Evolutionary conservation across 2,888 invertebrate genomes (phyloP).

Genomic region (Caenorhabditis doughertyi): DNA sequence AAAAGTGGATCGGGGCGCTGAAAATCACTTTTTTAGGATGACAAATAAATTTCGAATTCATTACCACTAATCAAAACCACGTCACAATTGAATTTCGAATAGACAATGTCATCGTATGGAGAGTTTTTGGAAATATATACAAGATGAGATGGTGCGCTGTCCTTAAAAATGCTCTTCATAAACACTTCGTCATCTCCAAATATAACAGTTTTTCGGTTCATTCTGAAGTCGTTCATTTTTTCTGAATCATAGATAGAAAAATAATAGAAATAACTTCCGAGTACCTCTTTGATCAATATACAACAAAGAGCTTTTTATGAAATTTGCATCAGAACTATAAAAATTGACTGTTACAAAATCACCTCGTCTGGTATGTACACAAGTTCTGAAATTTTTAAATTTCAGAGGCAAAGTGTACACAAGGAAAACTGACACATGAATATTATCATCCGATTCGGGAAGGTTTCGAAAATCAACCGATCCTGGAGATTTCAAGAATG

Average conservation of each 20-base stretch:
- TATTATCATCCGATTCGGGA: slow-evolving; percentile 3
- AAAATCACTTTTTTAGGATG: no score
- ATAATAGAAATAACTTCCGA: not conserved
- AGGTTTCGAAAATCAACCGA: not conserved
- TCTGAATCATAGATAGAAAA: no score
- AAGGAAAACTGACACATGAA: slow-evolving; percentile 4
- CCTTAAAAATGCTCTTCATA: not conserved
- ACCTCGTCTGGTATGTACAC: slow-evolving; percentile 9
- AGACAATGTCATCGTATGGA: not conserved
- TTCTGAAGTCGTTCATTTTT: not conserved
- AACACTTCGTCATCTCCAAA: slow-evolving; percentile 14
- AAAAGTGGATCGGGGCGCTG: slow-evolving; percentile 17
- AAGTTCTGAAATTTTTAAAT: slow-evolving; percentile 4
- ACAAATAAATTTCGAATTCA: not conserved
- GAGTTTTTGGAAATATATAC: slow-evolving; percentile 11
- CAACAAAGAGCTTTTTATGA: not conserved
- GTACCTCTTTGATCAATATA: not conserved
- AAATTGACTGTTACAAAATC: slow-evolving; percentile 9
- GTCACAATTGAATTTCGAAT: slow-evolving; percentile 15
- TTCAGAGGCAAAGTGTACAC: not conserved
- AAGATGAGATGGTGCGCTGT: not conserved
- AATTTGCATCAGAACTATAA: slow-evolving; percentile 8
- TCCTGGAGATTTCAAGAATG: not conserved
- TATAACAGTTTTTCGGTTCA: not conserved
- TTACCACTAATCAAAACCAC: slow-evolving; percentile 5